Percentiles rank a stretch among this genome's conserved stretches.
These are phyloP conservation scores for Trachymyrmex septentrionalis DNA, from an alignment of 1,140 invertebrate genomes.

Conservation along the genomic window DNA sequence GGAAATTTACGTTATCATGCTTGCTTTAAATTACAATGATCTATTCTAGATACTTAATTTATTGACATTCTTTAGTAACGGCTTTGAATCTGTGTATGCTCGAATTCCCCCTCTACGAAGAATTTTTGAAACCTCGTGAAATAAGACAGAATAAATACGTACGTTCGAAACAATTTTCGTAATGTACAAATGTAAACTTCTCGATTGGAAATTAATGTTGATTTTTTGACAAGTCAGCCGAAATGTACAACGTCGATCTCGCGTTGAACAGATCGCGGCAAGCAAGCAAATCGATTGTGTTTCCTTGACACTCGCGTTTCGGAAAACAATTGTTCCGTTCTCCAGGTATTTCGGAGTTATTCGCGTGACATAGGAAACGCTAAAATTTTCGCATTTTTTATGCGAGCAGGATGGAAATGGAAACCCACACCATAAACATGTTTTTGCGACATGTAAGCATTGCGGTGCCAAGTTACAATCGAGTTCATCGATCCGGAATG, in stretches of 20 bases:
- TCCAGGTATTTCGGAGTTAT: background rate
- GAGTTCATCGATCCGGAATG: constrained; percentile 71
- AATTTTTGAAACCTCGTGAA: background rate
- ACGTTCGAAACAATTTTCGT: background rate
- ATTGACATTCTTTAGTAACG: background rate
- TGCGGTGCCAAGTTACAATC: constrained; percentile 44
- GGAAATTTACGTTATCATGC: background rate
- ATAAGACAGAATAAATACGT: background rate
- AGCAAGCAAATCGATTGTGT: background rate
- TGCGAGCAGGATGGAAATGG: background rate
- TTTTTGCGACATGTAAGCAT: constrained; percentile 36
- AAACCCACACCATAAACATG: background rate
- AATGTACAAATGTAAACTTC: background rate
- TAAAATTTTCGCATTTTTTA: constrained; percentile 32
- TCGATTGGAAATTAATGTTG: constrained; percentile 40
- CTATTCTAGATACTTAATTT: background rate
- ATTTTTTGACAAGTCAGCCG: constrained; percentile 54
- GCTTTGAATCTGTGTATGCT: background rate
- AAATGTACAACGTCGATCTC: constrained; percentile 47
- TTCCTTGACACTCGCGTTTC: background rate
- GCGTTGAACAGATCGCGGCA: constrained; percentile 19
- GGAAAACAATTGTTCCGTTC: background rate
- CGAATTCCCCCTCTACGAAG: background rate
- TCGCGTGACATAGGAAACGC: background rate
- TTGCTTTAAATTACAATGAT: background rate